These are phyloP conservation scores for Tachypleus tridentatus DNA, from an alignment of 1,140 invertebrate species.

Conservation along the genomic window DNA sequence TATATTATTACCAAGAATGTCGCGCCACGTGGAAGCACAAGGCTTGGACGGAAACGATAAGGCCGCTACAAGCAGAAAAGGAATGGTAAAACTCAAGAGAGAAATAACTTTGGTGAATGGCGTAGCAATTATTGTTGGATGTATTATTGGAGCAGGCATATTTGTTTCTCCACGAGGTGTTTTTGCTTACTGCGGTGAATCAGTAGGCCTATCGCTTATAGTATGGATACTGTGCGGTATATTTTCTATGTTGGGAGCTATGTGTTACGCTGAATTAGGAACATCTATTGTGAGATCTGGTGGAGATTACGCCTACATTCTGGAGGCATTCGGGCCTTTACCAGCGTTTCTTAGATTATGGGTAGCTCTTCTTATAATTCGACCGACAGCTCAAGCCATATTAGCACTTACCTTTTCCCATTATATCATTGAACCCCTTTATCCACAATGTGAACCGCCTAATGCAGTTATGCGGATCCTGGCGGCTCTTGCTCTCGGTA, in stretches of 20 bases:
- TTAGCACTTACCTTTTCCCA: slow-evolving; percentile 91
- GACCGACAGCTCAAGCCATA: slow-evolving; percentile 91
- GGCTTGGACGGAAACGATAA: too few species aligned
- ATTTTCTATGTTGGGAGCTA: slow-evolving; percentile 75
- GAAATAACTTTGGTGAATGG: slow-evolving; percentile 78
- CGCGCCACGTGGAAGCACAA: too few species aligned
- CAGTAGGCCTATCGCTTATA: slow-evolving; percentile 75
- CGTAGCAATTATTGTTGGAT: slow-evolving; percentile 80
- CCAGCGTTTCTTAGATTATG: slow-evolving; percentile 90
- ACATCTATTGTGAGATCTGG: slow-evolving; percentile 70
- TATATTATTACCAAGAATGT: too few species aligned
- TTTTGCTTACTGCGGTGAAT: slow-evolving; percentile 61
- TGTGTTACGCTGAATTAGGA: slow-evolving; percentile 96
- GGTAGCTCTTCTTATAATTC: slow-evolving; percentile 76
- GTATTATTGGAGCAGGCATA: slow-evolving; percentile 83
- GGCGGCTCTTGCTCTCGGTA: slow-evolving; percentile 28
- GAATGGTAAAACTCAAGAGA: slow-evolving; percentile 49
- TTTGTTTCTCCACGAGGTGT: slow-evolving; percentile 95
- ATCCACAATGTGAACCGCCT: slow-evolving; percentile 41
- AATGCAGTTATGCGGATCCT: slow-evolving; percentile 25
- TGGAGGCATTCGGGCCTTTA: slow-evolving; percentile 74
- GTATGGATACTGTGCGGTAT: slow-evolving; percentile 85
- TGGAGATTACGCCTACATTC: slow-evolving; percentile 94
- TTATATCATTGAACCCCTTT: slow-evolving; percentile 86
- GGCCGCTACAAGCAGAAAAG: not conserved